Conservation (phyloP, 2,888 invertebrate species). For the Campoplex nolae region DNA sequence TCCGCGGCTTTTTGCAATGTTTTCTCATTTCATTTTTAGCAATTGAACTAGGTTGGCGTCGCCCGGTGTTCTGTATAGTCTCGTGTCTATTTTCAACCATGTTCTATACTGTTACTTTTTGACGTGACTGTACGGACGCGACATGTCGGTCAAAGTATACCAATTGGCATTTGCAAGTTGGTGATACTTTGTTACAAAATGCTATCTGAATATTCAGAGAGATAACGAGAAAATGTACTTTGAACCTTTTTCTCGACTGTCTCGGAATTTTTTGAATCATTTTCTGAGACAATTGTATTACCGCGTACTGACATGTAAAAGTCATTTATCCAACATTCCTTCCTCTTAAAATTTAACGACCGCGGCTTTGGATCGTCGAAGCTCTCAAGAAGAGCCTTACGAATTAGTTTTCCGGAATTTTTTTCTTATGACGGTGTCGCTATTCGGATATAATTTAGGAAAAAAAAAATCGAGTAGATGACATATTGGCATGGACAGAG, state of each 20-base stretch:
- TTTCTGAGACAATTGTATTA: neutral
- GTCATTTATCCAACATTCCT: neutral
- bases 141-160: neutral
- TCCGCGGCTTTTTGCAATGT: neutral
- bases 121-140: neutral
- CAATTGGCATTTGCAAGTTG: neutral
- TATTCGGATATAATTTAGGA: neutral
- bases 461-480: no score
- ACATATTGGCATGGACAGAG: no score
- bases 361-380: neutral
- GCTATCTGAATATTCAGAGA: neutral
- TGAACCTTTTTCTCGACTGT: neutral
- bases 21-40: neutral
- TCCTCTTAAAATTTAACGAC: neutral
- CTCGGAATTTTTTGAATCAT: neutral
- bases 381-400: no score
- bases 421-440: neutral
- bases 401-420: neutral
- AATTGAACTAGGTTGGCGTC: neutral
- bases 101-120: neutral
- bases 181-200: neutral
- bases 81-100: slow-evolving; percentile 21
- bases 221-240: neutral
- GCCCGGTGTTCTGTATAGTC: neutral
- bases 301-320: neutral